These are phyloP conservation scores for Oedothorax gibbosus DNA, from an alignment of 1,140 invertebrate genomes.

Conservation along the genomic window DNA sequence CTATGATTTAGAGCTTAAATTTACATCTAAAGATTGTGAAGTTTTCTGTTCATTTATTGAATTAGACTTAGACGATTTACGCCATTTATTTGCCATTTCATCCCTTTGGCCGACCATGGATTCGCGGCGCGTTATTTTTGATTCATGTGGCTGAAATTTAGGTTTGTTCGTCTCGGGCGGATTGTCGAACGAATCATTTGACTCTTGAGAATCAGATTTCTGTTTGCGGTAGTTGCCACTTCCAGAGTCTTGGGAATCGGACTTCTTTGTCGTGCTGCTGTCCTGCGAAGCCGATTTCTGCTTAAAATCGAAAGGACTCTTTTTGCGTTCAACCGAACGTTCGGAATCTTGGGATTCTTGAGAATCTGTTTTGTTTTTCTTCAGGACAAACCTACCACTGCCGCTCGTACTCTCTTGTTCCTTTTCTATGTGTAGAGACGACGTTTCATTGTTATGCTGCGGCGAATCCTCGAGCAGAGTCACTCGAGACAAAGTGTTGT, in stretches of 20 bases:
- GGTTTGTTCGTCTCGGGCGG: conserved; percentile 21
- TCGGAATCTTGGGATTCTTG: conserved; percentile 49
- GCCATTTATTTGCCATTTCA: conserved; percentile 11
- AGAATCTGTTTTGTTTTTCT: conserved; percentile 29
- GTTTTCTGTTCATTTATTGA: conserved; percentile 20
- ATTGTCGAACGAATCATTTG: conserved; percentile 37
- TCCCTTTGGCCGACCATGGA: conserved; percentile 19
- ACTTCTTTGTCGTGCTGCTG: conserved; percentile 8
- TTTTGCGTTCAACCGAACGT: conserved; percentile 17
- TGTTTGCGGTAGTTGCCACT: conserved; percentile 14
- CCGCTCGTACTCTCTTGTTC: not conserved
- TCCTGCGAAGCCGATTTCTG: conserved; percentile 35
- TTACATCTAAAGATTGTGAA: conserved; percentile 36
- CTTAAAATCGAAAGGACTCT: not conserved
- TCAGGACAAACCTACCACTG: not conserved
- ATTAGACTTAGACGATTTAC: conserved; percentile 21
- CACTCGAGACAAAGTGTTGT: conserved; percentile 40
- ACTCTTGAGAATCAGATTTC: conserved; percentile 53
- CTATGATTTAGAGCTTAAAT: not conserved
- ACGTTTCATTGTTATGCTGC: conserved; percentile 19
- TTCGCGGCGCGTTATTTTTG: conserved; percentile 26
- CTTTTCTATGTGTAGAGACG: not conserved
- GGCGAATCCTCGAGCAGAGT: conserved; percentile 40
- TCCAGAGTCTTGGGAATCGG: conserved; percentile 31
- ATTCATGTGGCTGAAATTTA: conserved; percentile 28